Base-by-base conservation (phyloP, 2,113 vertebrate species). In the Genyomyrus donnyi region DNA sequence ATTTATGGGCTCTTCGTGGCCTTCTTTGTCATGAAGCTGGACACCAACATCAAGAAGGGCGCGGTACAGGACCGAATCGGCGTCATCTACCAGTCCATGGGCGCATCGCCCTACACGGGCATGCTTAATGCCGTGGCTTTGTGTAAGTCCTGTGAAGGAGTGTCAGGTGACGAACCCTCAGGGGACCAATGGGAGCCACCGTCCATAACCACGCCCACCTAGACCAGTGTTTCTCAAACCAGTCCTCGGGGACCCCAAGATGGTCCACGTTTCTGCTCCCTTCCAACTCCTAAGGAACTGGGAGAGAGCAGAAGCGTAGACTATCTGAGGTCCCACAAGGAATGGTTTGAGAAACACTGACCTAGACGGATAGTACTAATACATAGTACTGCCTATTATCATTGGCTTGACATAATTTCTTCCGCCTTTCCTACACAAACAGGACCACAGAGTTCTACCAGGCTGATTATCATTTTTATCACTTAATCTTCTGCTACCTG, bases 51-150 rank as follows among this genome's bases (percentile, higher is more conserved):
- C 91, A 87, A 90, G 11, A 97, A 97, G 89, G 98, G 98, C 17
- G 98, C 98, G 0, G 77, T 98, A 80, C 98, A 99, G 94, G 97
- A 99, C 92, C 97, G 98, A 0, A 95, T 99, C 5, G 98, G 98
- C 85, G 93, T 99, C 89, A 88, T 99, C 92, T 99, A 99, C 92
- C 98, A 98, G 95, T 94, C 96, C 0, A 93, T 98, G 88, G 97
- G 96, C 0, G 97, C 97, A 17, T 94, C 94, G 0, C 97, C 98
- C 0, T 98, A 99, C 94, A 98, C 97, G 0, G 98, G 98, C 92
- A 97, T 99, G 96, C 97, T 99, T 91, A 99, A 99, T 9, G 97
- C 97, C 1, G 96, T 98, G 50, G 97, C 95, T 21, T 94, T 99
- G 90, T 99, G 98, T 99, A 94, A 98, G 98, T 97, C 31, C 85